phyloP scores from a whole-genome alignment of 2,888 invertebrate species.

The Chironomus tentans region DNA sequence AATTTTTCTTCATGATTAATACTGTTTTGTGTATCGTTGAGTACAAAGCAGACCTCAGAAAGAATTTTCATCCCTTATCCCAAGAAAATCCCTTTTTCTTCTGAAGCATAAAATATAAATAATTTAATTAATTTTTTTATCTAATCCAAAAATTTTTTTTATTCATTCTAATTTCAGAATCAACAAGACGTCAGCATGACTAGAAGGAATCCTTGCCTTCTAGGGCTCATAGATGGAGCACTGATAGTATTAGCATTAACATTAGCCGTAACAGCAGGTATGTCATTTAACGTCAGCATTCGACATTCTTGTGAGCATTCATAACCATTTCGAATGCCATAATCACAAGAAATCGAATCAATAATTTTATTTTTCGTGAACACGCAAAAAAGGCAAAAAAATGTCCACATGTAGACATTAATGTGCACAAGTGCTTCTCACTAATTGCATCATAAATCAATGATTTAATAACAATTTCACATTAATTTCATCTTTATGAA shows the following conservation, averaged over 20 bases:
- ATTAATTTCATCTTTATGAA: not conserved
- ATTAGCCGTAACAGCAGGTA: slow-evolving; percentile 22
- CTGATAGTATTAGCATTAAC: slow-evolving; percentile 24
- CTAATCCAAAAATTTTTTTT: not conserved
- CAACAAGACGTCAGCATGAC: not conserved
- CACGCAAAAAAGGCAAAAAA: not conserved
- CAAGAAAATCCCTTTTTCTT: too few relatives aligned
- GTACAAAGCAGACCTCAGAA: too few relatives aligned
- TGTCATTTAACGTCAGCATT: not conserved
- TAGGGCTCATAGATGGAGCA: slow-evolving; percentile 24
- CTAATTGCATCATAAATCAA: slow-evolving; percentile 3
- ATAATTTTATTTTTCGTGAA: not conserved
- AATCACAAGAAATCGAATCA: too few relatives aligned
- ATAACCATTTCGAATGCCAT: too few relatives aligned
- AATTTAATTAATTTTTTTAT: not conserved
- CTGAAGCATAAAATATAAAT: not conserved
- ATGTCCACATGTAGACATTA: not conserved
- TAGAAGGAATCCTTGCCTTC: slow-evolving; percentile 27
- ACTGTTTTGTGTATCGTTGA: too few relatives aligned
- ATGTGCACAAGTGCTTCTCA: not conserved
- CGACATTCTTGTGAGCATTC: too few relatives aligned
- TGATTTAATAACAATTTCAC: not conserved
- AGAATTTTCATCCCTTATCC: too few relatives aligned
- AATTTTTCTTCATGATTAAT: too few relatives aligned
- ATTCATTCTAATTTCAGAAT: slow-evolving; percentile 10